These are phyloP conservation scores for Monomorium pharaonis DNA, from an alignment of 1,140 invertebrate species.

Conservation along the genomic window DNA sequence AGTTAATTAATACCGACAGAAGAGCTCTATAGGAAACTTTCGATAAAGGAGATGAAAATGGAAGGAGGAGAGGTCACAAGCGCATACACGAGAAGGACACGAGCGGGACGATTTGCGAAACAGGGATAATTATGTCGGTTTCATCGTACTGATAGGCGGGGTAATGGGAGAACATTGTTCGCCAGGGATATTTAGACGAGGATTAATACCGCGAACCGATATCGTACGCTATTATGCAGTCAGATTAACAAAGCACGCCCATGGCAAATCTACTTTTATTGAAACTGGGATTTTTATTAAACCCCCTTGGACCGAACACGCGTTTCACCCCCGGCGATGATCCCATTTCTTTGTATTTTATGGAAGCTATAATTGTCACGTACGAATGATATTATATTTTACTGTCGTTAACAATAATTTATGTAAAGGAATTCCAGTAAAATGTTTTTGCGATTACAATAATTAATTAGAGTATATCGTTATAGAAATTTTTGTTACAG, in stretches of 20 bases:
- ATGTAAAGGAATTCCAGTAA: neutral
- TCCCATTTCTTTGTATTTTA: conserved; percentile 1
- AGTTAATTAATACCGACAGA: conserved; percentile 58
- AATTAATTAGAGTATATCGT: neutral
- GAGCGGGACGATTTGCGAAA: conserved; percentile 9
- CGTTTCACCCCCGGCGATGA: neutral
- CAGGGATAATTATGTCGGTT: conserved; percentile 42
- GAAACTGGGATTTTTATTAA: conserved; percentile 9
- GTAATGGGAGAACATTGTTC: conserved; percentile 53
- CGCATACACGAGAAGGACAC: neutral
- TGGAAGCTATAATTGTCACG: conserved; percentile 23
- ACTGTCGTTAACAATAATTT: conserved; percentile 15
- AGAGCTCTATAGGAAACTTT: conserved; percentile 27
- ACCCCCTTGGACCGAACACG: neutral
- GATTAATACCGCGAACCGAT: conserved; percentile 49
- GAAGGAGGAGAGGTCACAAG: neutral
- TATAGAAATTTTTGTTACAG: neutral
- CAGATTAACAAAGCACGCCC: neutral
- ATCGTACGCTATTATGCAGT: conserved; percentile 2
- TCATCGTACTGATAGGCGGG: neutral
- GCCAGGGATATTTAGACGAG: conserved; percentile 20
- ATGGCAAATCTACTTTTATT: conserved; percentile 46
- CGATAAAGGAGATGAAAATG: neutral
- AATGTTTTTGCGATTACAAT: neutral
- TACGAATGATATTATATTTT: conserved; percentile 12